These are phyloP conservation scores for Danaus melanippus DNA, from an alignment of 1,140 invertebrate species.

Conservation along the genomic window DNA sequence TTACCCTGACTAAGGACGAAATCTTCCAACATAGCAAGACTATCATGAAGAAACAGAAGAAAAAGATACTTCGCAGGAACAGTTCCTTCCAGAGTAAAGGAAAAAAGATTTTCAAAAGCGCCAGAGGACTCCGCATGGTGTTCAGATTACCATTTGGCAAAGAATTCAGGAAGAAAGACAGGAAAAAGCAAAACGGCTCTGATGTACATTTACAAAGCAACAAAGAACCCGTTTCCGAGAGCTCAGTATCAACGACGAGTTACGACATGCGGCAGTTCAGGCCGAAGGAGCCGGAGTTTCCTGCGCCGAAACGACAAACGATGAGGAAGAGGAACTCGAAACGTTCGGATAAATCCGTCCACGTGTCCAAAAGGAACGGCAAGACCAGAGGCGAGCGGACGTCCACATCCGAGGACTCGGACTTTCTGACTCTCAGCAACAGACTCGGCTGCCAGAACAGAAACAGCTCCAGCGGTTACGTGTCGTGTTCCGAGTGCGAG, in stretches of 20 bases:
- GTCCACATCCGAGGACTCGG: conserved; percentile 79
- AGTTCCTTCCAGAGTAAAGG: conserved; percentile 70
- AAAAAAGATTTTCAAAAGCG: conserved; percentile 69
- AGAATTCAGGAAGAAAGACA: conserved; percentile 68
- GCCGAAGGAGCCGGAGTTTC: conserved; percentile 66
- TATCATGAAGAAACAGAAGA: conserved; percentile 88
- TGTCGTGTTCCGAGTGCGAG: conserved; percentile 90
- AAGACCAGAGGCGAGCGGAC: conserved; percentile 67
- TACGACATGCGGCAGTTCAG: conserved; percentile 74
- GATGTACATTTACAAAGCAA: conserved; percentile 34
- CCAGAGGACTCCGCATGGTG: conserved; percentile 72
- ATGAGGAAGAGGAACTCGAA: conserved; percentile 61
- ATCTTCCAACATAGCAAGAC: conserved; percentile 89
- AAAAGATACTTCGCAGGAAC: conserved; percentile 74
- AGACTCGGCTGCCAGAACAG: conserved; percentile 74
- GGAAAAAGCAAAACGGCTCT: conserved; percentile 30
- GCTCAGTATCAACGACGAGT: conserved; percentile 73
- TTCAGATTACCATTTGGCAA: conserved; percentile 71
- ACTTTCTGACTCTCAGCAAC: conserved; percentile 73
- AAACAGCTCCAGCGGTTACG: conserved; percentile 82
- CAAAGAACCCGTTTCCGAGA: conserved; percentile 70
- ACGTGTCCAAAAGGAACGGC: conserved; percentile 55
- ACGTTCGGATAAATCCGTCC: conserved; percentile 53
- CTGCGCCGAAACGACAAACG: conserved; percentile 54
- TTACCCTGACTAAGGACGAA: conserved; percentile 91